These are phyloP conservation scores for Eristalis pertinax DNA, from an alignment of 2,888 invertebrate genomes.

Conservation along the genomic window DNA sequence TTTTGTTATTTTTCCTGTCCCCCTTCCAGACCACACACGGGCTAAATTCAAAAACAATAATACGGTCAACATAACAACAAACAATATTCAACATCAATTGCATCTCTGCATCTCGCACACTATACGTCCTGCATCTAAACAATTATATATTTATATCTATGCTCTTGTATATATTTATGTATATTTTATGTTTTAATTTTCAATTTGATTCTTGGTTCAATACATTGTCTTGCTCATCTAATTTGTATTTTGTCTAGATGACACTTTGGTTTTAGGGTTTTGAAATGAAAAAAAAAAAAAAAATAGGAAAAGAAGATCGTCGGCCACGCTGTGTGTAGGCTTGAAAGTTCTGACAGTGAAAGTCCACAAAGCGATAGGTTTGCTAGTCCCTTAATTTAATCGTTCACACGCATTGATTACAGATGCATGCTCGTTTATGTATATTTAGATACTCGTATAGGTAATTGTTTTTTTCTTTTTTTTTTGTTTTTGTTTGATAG, in stretches of 20 bases:
- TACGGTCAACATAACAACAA: conserved; percentile 56
- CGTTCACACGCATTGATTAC: not conserved
- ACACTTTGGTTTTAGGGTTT: not conserved
- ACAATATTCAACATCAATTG: not conserved
- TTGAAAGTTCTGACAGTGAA: not conserved
- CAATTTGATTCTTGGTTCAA: not conserved
- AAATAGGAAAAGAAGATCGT: not conserved
- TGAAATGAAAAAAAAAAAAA: not conserved
- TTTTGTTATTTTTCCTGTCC: not conserved
- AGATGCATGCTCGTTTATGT: conserved; percentile 21
- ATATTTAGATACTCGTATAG: conserved; percentile 10
- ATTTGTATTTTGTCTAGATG: not conserved
- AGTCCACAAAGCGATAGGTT: conserved; percentile 36
- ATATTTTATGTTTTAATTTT: conserved; percentile 40
- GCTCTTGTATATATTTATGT: conserved; percentile 48
- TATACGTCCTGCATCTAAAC: not conserved
- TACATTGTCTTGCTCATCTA: not conserved
- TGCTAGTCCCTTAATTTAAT: conserved; percentile 16
- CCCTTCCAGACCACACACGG: not conserved
- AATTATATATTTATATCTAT: conserved; percentile 2
- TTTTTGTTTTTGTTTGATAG: conserved; percentile 43
- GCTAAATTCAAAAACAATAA: conserved; percentile 46
- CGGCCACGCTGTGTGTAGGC: not conserved
- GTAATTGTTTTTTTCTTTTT: conserved; percentile 17
- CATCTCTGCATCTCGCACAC: not conserved